A percentile compares a stretch with the other conserved stretches of the same genome.
Evolutionary conservation across 2,888 invertebrate genomes (phyloP).

Genomic region (Platynereis dumerilii): DNA sequence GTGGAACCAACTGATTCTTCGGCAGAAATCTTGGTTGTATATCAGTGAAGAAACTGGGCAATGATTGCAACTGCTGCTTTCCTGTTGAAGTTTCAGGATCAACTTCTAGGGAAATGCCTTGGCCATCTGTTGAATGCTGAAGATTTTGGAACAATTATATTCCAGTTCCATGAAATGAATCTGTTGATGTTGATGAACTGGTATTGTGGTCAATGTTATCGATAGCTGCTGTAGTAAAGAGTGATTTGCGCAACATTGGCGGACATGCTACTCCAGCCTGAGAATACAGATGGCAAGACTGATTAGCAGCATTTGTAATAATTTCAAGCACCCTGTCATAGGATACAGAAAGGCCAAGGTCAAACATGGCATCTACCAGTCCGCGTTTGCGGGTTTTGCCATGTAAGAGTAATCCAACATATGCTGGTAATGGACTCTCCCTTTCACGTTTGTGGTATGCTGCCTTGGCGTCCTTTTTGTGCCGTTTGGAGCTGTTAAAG

Average conservation of each 20-base stretch:
- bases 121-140: conserved; percentile 33
- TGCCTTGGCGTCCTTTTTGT: conserved; percentile 18
- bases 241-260: too few relatives aligned
- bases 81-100: too few relatives aligned
- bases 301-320: conserved; percentile 34
- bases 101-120: too few relatives aligned
- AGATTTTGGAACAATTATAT: conserved; percentile 40
- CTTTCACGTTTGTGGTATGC: conserved; percentile 24
- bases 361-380: conserved; percentile 20
- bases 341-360: conserved; percentile 38
- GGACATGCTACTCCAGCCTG: too few relatives aligned
- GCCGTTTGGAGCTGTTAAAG: conserved; percentile 27
- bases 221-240: conserved; percentile 38
- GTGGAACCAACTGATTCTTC: conserved; percentile 25
- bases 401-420: conserved; percentile 34
- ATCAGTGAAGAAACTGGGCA: not conserved
- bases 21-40: conserved; percentile 28
- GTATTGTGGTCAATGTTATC: conserved; percentile 42
- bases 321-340: conserved; percentile 41
- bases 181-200: conserved; percentile 31
- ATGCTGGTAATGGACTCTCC: conserved; percentile 33
- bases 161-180: conserved; percentile 37
- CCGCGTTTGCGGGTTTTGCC: conserved; percentile 38
- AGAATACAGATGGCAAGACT: too few relatives aligned
- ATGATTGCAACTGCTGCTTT: conserved; percentile 24